Evolutionary conservation across 2,888 invertebrate species (phyloP).

Genomic region (Cephus spinipes): DNA sequence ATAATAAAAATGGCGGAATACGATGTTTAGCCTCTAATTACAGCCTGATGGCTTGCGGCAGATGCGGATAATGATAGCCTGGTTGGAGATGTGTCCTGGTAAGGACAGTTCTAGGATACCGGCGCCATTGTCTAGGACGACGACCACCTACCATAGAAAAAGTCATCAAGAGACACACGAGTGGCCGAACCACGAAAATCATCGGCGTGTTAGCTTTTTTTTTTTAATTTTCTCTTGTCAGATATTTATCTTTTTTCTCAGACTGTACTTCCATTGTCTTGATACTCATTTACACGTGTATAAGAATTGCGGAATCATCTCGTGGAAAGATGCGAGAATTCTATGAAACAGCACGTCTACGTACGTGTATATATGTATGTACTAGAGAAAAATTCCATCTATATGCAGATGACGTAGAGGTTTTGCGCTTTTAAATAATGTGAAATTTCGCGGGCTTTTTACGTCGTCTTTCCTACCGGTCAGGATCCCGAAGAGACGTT

Average conservation of each 20-base stretch:
- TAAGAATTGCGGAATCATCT: neutral
- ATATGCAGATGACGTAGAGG: constrained; percentile 43
- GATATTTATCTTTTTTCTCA: neutral
- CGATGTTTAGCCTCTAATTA: constrained; percentile 48
- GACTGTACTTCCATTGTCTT: neutral
- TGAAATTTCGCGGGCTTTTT: constrained; percentile 30
- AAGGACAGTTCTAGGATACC: constrained; percentile 7
- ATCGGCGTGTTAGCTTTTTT: neutral
- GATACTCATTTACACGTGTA: neutral
- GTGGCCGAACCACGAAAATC: constrained; percentile 15
- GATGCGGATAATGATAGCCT: constrained; percentile 62
- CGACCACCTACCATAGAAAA: neutral
- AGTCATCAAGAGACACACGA: neutral
- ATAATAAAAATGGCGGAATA: constrained; percentile 52
- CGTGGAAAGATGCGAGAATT: neutral
- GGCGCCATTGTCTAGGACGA: neutral
- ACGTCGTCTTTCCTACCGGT: neutral
- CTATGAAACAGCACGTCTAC: neutral
- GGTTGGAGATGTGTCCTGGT: constrained; percentile 53
- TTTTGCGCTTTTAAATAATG: constrained; percentile 34
- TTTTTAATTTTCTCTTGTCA: neutral
- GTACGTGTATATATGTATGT: constrained; percentile 5
- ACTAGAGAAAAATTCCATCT: constrained; percentile 34
- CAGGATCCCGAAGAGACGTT: constrained; percentile 25
- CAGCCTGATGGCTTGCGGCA: constrained; percentile 50